Base-by-base conservation (phyloP, 2,797 vertebrate species). In the Adelosebastes latens region DNA sequence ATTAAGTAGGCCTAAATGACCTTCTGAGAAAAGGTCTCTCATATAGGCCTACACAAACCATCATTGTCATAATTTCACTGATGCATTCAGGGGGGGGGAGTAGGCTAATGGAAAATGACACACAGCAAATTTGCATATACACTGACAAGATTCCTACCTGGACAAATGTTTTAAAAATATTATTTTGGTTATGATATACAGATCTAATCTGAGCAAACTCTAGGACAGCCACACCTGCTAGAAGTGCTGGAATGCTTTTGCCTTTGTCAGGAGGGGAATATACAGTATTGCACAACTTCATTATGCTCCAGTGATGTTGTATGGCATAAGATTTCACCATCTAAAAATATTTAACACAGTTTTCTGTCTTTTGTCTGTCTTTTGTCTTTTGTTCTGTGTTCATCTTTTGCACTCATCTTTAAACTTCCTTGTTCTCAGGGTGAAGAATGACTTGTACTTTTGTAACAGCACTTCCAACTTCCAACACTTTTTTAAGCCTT, bases 221-320 rank as follows among this genome's bases (percentile, higher is more conserved):
- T 63, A 27, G 13, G 39, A 61, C 34, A 70, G 77, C 79, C 87
- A 84, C 82, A 84, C 80, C 86, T 84, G 72, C 14, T 67, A 66
- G 27, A 65, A 34, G 52, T 22, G 49, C 58, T 73, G 70, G 36
- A 84, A 81, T 78, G 69, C 22, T 34, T 79, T 36, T 34, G 8
- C 4, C n/a, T 71, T 65, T 87, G 67, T 77, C 39, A 78, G 66
- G 14, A 75, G 11, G 25, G 32, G 31, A 46, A 72, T 14, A 27
- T 16, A n/a, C n/a, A 61, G 42, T 29, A 85, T 81, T 88, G 75
- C 60, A 66, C 71, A 92, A 87, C 27, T 4, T 52, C 42, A 58
- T 85, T n/a, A 79, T 82, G 39, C 52, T 56, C 52, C n/a, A 80
- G 29, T 39, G 31, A 69, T 60, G 65, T 72, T 60, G 32, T 62